Base-by-base conservation (phyloP, 2,113 vertebrate species). In the Poeciliopsis turrubarensis region DNA sequence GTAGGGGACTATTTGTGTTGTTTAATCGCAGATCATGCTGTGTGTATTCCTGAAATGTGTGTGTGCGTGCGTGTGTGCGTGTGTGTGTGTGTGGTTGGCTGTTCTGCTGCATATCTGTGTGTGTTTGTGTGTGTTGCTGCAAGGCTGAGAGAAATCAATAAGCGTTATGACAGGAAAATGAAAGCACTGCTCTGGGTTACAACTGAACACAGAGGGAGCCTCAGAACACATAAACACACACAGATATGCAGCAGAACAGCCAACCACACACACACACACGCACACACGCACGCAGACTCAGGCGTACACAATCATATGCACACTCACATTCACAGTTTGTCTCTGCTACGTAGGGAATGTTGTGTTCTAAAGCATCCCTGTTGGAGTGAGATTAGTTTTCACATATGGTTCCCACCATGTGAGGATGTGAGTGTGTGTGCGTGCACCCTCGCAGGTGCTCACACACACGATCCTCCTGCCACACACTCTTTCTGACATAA, bases 81-180 rank as follows among this genome's bases (percentile, higher is more conserved):
- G 62, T 34, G 79, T 80, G 81, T 78, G 80, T 75, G 29, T 29
- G 29, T 29, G 29, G 29, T 29, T 29, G 29, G 29, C 2, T 29
- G 29, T 34, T 73, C 17, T 80, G 61, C 83, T 39, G 22, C 51
- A 32, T 76, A 68, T 62, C 65, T 57, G 77, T 60, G 76, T 57
- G 62, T 34, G 79, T 80, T 82, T 78, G 80, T 75, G n/a, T n/a
- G n/a, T n/a, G n/a, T 78, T 15, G 71, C 82, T 89, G 91, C 83
- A 84, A 92, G 90, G 86, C 86, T 90, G 85, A 80, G 72, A 87
- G 86, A 92, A 93, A 94, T 94, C 92, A 92, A 94, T 94, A 92
- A 85, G 85, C 89, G 87, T 94, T 94, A 92, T 94, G 92, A 92
- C 90, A 93, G 92, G 88, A 90, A 93, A 92, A 94, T 93, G 88